These are phyloP conservation scores for Ascidia mentula DNA, from an alignment of 23 tunicate species.

Conservation along the genomic window DNA sequence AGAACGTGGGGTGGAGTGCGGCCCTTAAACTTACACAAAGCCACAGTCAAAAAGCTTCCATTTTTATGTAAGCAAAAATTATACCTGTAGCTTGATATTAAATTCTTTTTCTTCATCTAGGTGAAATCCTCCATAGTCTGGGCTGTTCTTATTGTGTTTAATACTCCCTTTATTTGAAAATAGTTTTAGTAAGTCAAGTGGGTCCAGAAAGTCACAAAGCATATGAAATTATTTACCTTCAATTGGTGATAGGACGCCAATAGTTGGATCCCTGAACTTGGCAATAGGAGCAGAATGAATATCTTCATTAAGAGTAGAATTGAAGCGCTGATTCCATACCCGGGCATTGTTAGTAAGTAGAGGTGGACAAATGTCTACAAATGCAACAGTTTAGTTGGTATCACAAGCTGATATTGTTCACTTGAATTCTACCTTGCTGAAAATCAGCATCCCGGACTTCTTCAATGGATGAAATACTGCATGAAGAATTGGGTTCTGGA, in stretches of 20 bases:
- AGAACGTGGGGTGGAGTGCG: background rate
- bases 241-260: conserved; percentile 25
- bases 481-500: background rate
- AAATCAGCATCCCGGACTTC: background rate
- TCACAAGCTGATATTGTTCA: background rate
- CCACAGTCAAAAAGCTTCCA: background rate
- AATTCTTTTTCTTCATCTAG: background rate
- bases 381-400: background rate
- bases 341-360: background rate
- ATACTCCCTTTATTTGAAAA: no score
- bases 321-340: background rate
- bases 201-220: background rate
- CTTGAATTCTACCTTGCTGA: background rate
- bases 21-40: background rate
- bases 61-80: background rate
- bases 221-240: conserved; percentile 3
- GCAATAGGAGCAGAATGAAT: conserved; percentile 31
- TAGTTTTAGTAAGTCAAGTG: no score
- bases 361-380: background rate
- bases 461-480: background rate
- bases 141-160: no score
- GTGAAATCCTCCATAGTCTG: no score
- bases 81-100: background rate
- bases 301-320: conserved; percentile 22
- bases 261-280: conserved; percentile 5